Evolutionary conservation across 2,888 invertebrate species (phyloP).

Genomic region (Dryobotodes eremita): DNA sequence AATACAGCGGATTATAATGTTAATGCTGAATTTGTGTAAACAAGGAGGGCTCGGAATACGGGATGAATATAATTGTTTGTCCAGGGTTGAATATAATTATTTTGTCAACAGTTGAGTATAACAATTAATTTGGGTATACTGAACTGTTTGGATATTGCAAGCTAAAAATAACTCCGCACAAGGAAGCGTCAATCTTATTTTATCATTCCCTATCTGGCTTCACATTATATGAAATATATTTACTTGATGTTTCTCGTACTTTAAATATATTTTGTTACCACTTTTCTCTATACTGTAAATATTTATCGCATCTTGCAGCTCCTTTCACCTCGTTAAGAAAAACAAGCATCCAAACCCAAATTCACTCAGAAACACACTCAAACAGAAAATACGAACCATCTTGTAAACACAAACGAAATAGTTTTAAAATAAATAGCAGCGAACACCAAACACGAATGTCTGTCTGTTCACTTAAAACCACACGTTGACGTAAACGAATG

Average conservation of each 20-base stretch:
- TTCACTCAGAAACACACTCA: conserved; percentile 41
- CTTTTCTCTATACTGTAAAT: conserved; percentile 33
- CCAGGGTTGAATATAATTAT: conserved; percentile 46
- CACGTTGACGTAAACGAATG: conserved; percentile 74
- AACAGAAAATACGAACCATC: conserved; percentile 38
- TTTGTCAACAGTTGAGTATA: conserved; percentile 54
- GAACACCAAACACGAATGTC: conserved; percentile 54
- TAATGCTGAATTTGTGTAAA: conserved; percentile 52
- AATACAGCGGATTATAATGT: conserved; percentile 51
- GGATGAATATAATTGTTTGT: conserved; percentile 40
- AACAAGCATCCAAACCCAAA: conserved; percentile 28
- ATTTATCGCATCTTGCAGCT: conserved; percentile 22
- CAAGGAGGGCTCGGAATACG: conserved; percentile 42
- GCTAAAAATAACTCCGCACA: conserved; percentile 31
- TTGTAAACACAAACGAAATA: conserved; percentile 61
- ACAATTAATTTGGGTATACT: conserved; percentile 47
- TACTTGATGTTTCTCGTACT: conserved; percentile 17
- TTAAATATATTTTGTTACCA: conserved; percentile 12
- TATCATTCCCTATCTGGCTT: conserved; percentile 26
- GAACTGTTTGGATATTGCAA: conserved; percentile 35
- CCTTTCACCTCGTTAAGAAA: conserved; percentile 28
- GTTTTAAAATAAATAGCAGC: conserved; percentile 59
- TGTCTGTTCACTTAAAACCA: conserved; percentile 66
- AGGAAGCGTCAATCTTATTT: conserved; percentile 52
- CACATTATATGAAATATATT: conserved; percentile 3